Conservation (phyloP, 2,888 invertebrate genomes). For the Sepiola atlantica region DNA sequence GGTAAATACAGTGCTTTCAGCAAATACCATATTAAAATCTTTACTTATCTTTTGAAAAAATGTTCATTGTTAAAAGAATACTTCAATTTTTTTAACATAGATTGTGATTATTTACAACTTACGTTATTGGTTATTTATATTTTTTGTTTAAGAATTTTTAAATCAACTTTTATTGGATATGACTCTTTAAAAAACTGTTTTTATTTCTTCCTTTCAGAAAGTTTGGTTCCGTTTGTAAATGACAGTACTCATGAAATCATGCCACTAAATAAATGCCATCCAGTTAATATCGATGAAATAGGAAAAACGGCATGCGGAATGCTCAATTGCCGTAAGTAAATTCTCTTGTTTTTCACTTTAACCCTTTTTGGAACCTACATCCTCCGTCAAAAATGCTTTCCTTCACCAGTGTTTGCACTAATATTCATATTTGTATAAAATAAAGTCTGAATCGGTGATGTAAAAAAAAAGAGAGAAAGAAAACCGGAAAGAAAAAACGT, state of each 20-base stretch:
- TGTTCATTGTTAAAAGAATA: background rate
- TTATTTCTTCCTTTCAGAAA: background rate
- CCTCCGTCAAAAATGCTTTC: too few species aligned
- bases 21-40: too few species aligned
- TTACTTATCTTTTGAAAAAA: too few species aligned
- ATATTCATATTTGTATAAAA: too few species aligned
- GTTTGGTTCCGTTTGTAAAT: background rate
- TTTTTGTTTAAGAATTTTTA: background rate
- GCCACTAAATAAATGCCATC: background rate
- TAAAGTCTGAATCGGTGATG: too few species aligned
- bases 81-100: background rate
- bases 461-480: too few species aligned
- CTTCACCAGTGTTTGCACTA: too few species aligned
- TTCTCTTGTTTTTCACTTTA: background rate
- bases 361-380: background rate
- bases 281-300: background rate
- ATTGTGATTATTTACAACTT: background rate
- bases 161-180: background rate
- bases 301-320: constrained; percentile 20
- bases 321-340: constrained; percentile 34
- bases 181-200: background rate
- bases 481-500: too few species aligned
- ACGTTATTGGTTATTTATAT: background rate
- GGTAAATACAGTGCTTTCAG: too few species aligned
- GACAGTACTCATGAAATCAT: constrained; percentile 36